These are phyloP conservation scores for Anas platyrhynchos DNA, from an alignment of 2,113 vertebrate species.

Conservation along the genomic window DNA sequence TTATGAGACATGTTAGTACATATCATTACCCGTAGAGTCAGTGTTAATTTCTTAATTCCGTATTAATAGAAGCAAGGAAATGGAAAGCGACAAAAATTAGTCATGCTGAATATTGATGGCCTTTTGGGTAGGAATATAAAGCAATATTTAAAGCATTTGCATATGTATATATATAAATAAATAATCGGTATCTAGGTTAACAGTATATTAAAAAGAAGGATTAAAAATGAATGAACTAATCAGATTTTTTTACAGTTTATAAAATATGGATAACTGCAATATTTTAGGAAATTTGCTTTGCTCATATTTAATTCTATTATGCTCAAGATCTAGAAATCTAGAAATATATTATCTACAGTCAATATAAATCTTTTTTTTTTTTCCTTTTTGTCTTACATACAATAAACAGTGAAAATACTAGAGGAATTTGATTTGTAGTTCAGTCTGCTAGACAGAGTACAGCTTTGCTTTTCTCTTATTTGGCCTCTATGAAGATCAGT, in stretches of 20 bases:
- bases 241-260: neutral
- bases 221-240: neutral
- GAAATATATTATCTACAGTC: neutral
- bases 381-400: neutral
- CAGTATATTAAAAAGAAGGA: neutral
- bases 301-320: neutral
- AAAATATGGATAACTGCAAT: neutral
- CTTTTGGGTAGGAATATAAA: neutral
- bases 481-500: neutral
- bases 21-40: neutral
- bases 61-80: conserved; percentile 1
- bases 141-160: neutral
- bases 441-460: neutral
- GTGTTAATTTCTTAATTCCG: neutral
- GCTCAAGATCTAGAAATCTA: neutral
- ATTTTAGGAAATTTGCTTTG: neutral
- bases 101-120: neutral
- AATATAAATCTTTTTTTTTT: neutral
- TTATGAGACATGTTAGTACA: neutral
- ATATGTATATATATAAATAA: neutral
- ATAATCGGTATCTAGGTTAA: neutral
- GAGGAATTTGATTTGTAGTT: neutral
- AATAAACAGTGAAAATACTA: neutral
- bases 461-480: neutral
- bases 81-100: conserved; percentile 7